Evolutionary conservation across 2,113 vertebrate species (phyloP), one percentile per base, ranked within the genome.

Genomic region (Chaenogobius annularis): DNA sequence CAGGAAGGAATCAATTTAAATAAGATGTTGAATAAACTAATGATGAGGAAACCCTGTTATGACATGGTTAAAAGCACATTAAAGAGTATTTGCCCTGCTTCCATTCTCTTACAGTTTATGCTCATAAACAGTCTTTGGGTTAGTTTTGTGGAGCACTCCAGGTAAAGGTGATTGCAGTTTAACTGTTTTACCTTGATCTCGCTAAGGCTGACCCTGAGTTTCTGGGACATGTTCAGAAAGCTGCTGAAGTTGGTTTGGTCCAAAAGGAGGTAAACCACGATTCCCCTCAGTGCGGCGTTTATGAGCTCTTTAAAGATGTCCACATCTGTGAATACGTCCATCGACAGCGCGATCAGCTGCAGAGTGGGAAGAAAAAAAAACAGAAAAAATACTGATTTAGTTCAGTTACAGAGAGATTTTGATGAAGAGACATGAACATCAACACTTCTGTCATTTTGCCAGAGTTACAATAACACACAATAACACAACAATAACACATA

Each of bases 311-410:
- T 95, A 65, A 98, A 98, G 62, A 98, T 96, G 87, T 98, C 96
- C 44, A 96, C 93, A 64, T 98, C 96, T 7, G 96, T 96, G 92
- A 98, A 98, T 61, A 95, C 88, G 69, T 98, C 96, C 96, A 98
- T 98, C 65, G 95, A 94, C 65, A 98, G 90, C 73, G 96, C 96
- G 76, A 98, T 90, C 26, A 96, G 84, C 96, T 98, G 85, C 48
- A 84, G 87, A 75, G 46, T 79, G 11, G 26, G 1, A 44, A 31
- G 0, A 31, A 31, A 31, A 31, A 31, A 31, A 10, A 37, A 64
- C 26, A 68, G 11, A 59, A 54, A 50, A 50, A 6, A 50, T 19
- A 50, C 37, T 9, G 37, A 3, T 40, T 50, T 19, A 17, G 17
- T 50, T 50, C 15, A 50, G 6, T 50, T 5, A 17, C 7, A 50